phyloP scores from a whole-genome alignment of 1,140 invertebrate species.

The Mya arenaria region DNA sequence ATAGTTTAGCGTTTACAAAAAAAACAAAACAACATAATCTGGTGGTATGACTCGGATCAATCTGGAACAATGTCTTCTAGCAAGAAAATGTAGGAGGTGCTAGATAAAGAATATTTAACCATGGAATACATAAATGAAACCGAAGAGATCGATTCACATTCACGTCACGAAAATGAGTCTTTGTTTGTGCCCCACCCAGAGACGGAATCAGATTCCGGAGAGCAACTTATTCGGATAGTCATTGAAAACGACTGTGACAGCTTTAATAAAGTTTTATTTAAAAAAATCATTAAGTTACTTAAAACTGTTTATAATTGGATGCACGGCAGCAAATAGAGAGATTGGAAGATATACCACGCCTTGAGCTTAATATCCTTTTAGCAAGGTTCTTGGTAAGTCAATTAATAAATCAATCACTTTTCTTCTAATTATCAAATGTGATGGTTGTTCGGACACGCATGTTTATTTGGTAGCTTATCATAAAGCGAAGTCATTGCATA shows the following conservation, averaged over 20 bases:
- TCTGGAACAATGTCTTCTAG: no score
- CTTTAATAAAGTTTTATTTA: slow-evolving; percentile 15
- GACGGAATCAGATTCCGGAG: slow-evolving; percentile 12
- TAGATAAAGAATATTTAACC: neutral
- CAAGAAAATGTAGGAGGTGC: neutral
- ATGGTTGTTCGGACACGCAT: no score
- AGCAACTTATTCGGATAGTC: slow-evolving; percentile 13
- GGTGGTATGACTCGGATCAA: no score
- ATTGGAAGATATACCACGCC: neutral
- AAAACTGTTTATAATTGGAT: slow-evolving; percentile 18
- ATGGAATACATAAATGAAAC: neutral
- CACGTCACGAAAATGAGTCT: slow-evolving; percentile 5
- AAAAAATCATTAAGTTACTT: slow-evolving; percentile 8
- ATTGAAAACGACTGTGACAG: neutral
- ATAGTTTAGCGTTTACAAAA: no score
- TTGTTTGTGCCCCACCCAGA: slow-evolving; percentile 1
- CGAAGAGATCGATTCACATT: neutral
- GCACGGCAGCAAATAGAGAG: neutral
- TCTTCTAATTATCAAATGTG: neutral
- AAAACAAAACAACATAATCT: no score
- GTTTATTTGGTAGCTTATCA: no score
- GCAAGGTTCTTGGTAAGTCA: neutral
- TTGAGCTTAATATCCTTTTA: slow-evolving; percentile 27
- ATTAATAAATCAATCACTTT: neutral
- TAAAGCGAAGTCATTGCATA: no score